A percentile compares a stretch with the other conserved stretches of the same genome.
These are phyloP conservation scores for Emydura subglobosa DNA, from an alignment of 2,113 vertebrate genomes.

Conservation along the genomic window DNA sequence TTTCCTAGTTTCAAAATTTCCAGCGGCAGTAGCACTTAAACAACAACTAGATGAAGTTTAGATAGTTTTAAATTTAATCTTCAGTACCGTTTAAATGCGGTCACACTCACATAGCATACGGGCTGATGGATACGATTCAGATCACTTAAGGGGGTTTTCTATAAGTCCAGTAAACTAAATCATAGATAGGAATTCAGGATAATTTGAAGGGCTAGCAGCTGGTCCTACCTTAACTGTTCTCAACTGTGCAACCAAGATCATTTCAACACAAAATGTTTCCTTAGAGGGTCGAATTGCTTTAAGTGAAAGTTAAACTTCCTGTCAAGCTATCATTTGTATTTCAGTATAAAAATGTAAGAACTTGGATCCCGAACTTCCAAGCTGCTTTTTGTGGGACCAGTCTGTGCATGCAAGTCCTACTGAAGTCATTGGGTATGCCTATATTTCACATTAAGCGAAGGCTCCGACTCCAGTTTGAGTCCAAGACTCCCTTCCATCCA, in stretches of 20 bases:
- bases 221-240: neutral
- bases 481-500: neutral
- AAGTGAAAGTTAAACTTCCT: neutral
- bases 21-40: neutral
- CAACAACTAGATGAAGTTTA: neutral
- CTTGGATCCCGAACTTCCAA: neutral
- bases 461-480: neutral
- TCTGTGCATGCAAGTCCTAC: neutral
- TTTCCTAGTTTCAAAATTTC: neutral
- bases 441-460: neutral
- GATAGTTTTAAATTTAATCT: neutral
- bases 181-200: neutral
- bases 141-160: neutral
- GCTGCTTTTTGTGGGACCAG: neutral
- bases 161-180: neutral
- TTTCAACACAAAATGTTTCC: neutral
- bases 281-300: neutral
- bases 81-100: neutral
- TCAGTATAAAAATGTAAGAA: neutral
- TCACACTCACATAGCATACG: neutral
- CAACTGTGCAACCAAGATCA: neutral
- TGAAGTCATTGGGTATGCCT: neutral
- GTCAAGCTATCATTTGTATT: neutral
- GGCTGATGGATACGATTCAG: neutral
- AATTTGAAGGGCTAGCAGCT: neutral